Evolutionary conservation across 2,113 vertebrate genomes (phyloP).

Genomic region (Zingel zingel): DNA sequence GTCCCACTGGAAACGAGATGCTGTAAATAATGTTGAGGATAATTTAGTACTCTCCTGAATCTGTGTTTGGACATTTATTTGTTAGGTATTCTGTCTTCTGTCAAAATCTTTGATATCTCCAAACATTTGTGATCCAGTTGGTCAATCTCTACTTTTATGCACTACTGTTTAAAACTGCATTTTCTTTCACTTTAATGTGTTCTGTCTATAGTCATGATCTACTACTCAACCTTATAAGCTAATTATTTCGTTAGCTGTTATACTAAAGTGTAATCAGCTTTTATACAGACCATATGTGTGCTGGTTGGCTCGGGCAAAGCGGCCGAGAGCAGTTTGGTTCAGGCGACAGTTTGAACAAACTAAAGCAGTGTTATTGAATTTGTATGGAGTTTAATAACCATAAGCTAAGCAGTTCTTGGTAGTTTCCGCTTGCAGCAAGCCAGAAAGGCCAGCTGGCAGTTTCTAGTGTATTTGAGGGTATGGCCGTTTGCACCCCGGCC

Average conservation of each 20-base stretch:
- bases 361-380: too few species aligned
- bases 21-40: neutral
- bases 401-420: conserved; percentile 69
- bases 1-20: conserved; percentile 24
- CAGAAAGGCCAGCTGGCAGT: conserved; percentile 73
- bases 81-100: neutral
- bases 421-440: conserved; percentile 68
- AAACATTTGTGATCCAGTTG: neutral
- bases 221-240: neutral
- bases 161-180: neutral
- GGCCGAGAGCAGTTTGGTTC: neutral
- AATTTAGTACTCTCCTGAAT: conserved; percentile 1
- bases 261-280: neutral
- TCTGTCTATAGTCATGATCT: neutral
- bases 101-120: neutral
- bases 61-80: neutral
- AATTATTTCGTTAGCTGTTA: neutral
- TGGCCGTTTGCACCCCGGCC: conserved; percentile 61
- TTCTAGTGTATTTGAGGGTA: conserved; percentile 77
- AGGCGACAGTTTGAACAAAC: conserved; percentile 1
- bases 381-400: conserved; percentile 1
- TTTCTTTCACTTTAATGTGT: too few species aligned
- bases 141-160: neutral
- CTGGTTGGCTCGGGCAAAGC: neutral
- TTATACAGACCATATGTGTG: neutral